These are phyloP conservation scores for Aphodius granarius DNA, from an alignment of 2,888 invertebrate genomes.

Conservation along the genomic window DNA sequence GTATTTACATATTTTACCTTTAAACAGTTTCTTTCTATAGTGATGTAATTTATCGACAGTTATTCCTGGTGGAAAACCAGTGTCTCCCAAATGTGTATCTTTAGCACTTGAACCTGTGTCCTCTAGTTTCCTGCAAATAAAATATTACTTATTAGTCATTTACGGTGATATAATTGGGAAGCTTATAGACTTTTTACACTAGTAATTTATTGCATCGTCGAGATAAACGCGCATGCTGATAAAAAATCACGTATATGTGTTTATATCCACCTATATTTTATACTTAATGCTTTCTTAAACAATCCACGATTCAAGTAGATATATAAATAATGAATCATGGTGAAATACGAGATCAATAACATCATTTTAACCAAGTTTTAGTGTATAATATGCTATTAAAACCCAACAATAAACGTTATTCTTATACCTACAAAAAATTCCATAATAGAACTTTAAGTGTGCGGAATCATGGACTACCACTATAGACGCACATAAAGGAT, in stretches of 20 bases:
- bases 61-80: conserved; percentile 54
- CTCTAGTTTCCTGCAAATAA: conserved; percentile 21
- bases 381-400: too few species aligned
- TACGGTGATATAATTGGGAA: too few species aligned
- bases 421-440: not conserved
- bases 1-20: conserved; percentile 46
- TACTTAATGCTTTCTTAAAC: too few species aligned
- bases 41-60: conserved; percentile 59
- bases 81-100: conserved; percentile 29
- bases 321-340: not conserved
- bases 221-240: too few species aligned
- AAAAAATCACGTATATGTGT: too few species aligned
- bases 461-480: not conserved
- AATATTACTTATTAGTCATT: not conserved
- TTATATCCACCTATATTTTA: too few species aligned
- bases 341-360: not conserved
- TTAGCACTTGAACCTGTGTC: conserved; percentile 25
- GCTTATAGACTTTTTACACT: too few species aligned
- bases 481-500: not conserved
- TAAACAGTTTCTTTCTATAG: conserved; percentile 55
- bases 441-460: not conserved
- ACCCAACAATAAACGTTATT: too few species aligned
- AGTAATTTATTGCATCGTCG: too few species aligned
- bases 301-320: too few species aligned
- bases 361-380: not conserved